These are phyloP conservation scores for Drosophila koepferae DNA, from an alignment of 2,888 invertebrate species.

Conservation along the genomic window DNA sequence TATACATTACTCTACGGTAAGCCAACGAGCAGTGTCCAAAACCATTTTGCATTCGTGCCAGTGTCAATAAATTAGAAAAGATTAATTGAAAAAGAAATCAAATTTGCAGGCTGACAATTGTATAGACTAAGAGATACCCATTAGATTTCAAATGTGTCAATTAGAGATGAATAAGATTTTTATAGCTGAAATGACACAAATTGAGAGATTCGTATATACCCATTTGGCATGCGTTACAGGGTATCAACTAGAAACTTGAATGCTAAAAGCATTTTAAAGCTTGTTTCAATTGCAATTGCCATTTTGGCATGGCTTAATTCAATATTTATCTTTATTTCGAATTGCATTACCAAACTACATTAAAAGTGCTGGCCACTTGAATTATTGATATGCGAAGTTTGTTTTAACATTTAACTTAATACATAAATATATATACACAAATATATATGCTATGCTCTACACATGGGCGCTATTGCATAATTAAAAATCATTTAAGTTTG, in stretches of 20 bases:
- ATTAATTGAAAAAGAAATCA: conserved; percentile 68
- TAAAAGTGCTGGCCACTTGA: conserved; percentile 34
- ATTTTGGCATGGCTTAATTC: conserved; percentile 47
- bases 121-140: conserved; percentile 18
- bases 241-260: conserved; percentile 24
- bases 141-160: background rate
- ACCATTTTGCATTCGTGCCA: conserved; percentile 48
- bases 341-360: conserved; percentile 48
- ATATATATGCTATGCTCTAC: background rate
- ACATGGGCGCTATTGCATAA: conserved; percentile 44
- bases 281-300: conserved; percentile 28
- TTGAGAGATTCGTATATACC: background rate
- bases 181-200: background rate
- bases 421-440: background rate
- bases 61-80: conserved; percentile 76
- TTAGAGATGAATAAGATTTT: background rate
- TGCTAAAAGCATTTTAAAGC: conserved; percentile 18
- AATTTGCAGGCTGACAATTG: background rate
- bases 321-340: conserved; percentile 62
- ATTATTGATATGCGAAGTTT: conserved; percentile 21
- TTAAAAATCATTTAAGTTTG: conserved; percentile 67
- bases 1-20: conserved; percentile 73
- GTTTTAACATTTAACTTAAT: conserved; percentile 20
- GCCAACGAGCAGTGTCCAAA: conserved; percentile 47
- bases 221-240: background rate